These are phyloP conservation scores for Drosophila kanapiae DNA, from an alignment of 1,140 invertebrate genomes.

Conservation along the genomic window DNA sequence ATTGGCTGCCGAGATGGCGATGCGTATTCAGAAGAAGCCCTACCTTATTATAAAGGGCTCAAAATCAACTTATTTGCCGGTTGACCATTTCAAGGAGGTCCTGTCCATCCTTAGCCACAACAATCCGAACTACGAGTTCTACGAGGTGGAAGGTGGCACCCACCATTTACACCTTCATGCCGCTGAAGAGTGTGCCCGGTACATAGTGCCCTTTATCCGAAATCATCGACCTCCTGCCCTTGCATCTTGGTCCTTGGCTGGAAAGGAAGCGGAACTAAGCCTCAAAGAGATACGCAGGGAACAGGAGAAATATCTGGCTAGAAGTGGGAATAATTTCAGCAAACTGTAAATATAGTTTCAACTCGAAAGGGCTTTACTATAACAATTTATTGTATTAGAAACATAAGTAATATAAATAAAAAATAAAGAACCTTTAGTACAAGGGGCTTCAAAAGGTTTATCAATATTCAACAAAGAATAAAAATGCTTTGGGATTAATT, in stretches of 20 bases:
- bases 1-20: slow-evolving; percentile 40
- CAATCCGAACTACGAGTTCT: slow-evolving; percentile 87
- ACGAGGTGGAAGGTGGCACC: slow-evolving; percentile 86
- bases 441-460: background rate
- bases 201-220: slow-evolving; percentile 86
- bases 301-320: slow-evolving; percentile 16
- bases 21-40: slow-evolving; percentile 54
- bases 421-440: background rate
- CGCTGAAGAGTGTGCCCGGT: slow-evolving; percentile 87
- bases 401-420: background rate
- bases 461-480: too few species aligned
- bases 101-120: slow-evolving; percentile 86
- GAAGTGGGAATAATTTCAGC: slow-evolving; percentile 1
- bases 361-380: background rate
- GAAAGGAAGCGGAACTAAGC: slow-evolving; percentile 3
- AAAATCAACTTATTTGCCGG: slow-evolving; percentile 16
- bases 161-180: slow-evolving; percentile 89
- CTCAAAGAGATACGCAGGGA: slow-evolving; percentile 5
- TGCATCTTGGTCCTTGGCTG: slow-evolving; percentile 34
- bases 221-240: slow-evolving; percentile 43
- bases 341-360: slow-evolving; percentile 15
- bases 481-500: background rate
- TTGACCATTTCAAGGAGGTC: slow-evolving; percentile 70
- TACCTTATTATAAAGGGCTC: slow-evolving; percentile 66
- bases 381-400: background rate